Evolutionary conservation across 2,113 vertebrate genomes (phyloP).

Genomic region (Zosterops japonicus): DNA sequence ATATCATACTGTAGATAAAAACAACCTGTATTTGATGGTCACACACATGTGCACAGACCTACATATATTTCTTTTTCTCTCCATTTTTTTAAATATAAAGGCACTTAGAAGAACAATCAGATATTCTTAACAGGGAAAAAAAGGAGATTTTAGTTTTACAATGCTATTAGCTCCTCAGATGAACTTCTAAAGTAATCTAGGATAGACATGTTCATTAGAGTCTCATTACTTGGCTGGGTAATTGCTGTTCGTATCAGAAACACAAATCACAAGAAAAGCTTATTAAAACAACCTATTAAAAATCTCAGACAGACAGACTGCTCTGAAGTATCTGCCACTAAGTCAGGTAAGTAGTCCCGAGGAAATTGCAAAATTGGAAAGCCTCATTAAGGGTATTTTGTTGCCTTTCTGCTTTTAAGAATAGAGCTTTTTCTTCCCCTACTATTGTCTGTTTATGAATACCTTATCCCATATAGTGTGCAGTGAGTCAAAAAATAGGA

Average conservation of each 20-base stretch:
- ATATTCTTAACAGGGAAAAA: background rate
- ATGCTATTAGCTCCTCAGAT: slow-evolving; percentile 29
- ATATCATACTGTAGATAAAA: background rate
- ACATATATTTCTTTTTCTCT: background rate
- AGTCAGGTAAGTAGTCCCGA: slow-evolving; percentile 56
- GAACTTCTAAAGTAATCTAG: slow-evolving; percentile 62
- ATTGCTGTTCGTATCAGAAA: slow-evolving; percentile 73
- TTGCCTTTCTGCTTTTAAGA: slow-evolving; percentile 3
- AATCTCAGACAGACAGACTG: slow-evolving; percentile 55
- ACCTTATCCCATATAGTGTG: background rate
- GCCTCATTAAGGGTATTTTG: slow-evolving; percentile 30
- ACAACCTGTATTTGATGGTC: background rate
- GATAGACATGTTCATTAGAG: slow-evolving; percentile 72
- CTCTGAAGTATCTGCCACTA: slow-evolving; percentile 53
- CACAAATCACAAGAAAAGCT: slow-evolving; percentile 73
- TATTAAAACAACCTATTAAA: slow-evolving; percentile 73
- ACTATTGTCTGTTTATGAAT: background rate
- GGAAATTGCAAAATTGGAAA: slow-evolving; percentile 56
- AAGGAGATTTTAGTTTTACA: slow-evolving; percentile 27
- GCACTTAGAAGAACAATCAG: background rate
- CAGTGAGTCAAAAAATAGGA: background rate
- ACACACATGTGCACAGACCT: rapidly evolving
- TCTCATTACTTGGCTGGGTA: slow-evolving; percentile 71
- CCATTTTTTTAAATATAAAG: background rate
- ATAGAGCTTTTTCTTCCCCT: background rate